Conservation (phyloP, 2,797 vertebrate species). For the Hipposideros larvatus region DNA sequence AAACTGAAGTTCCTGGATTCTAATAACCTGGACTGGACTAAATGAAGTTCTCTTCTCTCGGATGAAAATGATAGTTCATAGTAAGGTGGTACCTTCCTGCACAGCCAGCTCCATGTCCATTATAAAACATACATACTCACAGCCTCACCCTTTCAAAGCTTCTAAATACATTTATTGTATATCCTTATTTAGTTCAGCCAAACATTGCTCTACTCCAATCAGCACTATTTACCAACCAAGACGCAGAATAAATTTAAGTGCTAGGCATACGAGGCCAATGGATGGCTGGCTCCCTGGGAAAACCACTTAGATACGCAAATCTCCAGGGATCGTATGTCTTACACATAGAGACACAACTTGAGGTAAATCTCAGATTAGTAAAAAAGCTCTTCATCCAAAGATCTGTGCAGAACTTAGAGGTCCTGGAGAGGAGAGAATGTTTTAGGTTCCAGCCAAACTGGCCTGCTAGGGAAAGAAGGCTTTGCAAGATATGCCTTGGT, state of each 20-base stretch:
- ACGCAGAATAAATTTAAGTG: background rate
- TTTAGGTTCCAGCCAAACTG: background rate
- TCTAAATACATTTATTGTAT: background rate
- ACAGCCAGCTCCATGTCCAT: background rate
- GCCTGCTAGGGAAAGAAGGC: background rate
- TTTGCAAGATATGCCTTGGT: background rate
- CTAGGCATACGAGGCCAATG: too few relatives aligned
- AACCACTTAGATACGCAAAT: background rate
- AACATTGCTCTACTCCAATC: background rate
- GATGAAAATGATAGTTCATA: background rate
- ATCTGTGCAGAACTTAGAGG: background rate
- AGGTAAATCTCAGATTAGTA: background rate
- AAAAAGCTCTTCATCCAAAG: too few relatives aligned
- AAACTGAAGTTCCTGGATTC: background rate
- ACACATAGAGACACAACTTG: background rate
- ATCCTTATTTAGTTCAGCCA: background rate
- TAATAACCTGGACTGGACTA: background rate
- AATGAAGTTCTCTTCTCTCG: background rate
- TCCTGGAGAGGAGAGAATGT: background rate
- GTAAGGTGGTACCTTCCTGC: background rate
- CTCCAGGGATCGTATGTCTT: background rate
- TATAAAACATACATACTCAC: background rate
- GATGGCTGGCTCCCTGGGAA: background rate
- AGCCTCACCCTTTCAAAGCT: background rate
- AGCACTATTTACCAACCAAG: background rate